These are phyloP conservation scores for Venturia canescens DNA, from an alignment of 1,140 invertebrate genomes.

Conservation along the genomic window DNA sequence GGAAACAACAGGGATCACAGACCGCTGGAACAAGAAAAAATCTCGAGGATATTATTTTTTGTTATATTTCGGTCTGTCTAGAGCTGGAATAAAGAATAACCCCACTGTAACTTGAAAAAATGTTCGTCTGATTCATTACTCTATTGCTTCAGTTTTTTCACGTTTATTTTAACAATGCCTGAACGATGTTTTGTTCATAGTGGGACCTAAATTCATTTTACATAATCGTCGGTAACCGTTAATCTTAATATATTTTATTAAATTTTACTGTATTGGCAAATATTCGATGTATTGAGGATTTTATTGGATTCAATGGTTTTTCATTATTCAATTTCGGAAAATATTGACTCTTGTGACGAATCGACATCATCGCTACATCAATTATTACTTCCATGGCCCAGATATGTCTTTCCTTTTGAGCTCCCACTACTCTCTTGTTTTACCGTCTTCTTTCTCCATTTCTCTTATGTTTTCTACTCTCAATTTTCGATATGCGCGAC, in stretches of 20 bases:
- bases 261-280: neutral
- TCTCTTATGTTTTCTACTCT: no score
- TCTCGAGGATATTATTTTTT: conserved; percentile 24
- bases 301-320: no score
- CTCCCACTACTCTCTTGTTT: no score
- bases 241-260: neutral
- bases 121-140: neutral
- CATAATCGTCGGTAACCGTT: neutral
- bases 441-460: no score
- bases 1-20: conserved; percentile 4
- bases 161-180: neutral
- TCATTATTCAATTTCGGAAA: no score
- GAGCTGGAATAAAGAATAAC: neutral
- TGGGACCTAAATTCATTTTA: neutral
- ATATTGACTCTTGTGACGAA: no score
- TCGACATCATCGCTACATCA: no score
- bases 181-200: neutral
- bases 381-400: no score
- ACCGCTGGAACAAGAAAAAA: neutral
- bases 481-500: no score
- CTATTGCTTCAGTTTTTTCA: neutral
- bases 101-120: neutral
- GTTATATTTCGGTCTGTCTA: conserved; percentile 12
- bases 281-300: neutral
- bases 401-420: no score